Evolutionary conservation across 2,113 vertebrate genomes (phyloP), one percentile per base, ranked within the genome.

Genomic region (Ailurus styani): DNA sequence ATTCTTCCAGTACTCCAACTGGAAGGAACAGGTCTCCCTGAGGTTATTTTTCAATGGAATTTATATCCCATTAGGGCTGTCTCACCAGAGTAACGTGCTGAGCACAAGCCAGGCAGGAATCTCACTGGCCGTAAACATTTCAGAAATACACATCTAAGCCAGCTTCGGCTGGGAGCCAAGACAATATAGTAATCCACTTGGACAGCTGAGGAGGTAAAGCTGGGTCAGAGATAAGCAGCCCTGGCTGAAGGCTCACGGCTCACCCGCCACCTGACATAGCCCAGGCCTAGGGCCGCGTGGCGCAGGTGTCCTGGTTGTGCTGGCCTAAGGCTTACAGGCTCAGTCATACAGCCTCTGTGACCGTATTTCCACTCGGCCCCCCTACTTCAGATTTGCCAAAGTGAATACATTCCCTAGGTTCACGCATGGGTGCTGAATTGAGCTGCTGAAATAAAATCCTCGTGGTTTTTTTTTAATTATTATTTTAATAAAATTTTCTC

Each of bases 141-240:
- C 95, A 93, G 87, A 97, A 95, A 93, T 25, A 91, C 54, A 29
- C 54, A 12, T 57, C 60, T 84, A 79, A 97, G 95, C 94, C 95
- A 85, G 92, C 87, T 83, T 84, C 6, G 68, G 92, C 84, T 17
- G 2, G 73, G 55, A 92, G 92, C 95, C 95, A 79, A 84, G 87
- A 82, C 42, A 40, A 81, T 75, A 62, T 64, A 87, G 57, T 97
- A 97, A 98, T 98, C 90, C 34, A 20, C 90, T 90, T 64, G 84
- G 97, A 97, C 96, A 96, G 97, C 90, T 72, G 87, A 54, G 45
- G 84, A 88, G 97, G 87, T 93, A 55, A 96, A 66, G 79, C 6
- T 66, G 84, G 94, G 98, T 97, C 97, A 97, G 75, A 96, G 92
- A 85, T 94, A 92, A 97, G 84, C 6, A 91, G 72, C 66, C 0